phyloP scores from a whole-genome alignment of 2,888 invertebrate species.

The Polia nebulosa region DNA sequence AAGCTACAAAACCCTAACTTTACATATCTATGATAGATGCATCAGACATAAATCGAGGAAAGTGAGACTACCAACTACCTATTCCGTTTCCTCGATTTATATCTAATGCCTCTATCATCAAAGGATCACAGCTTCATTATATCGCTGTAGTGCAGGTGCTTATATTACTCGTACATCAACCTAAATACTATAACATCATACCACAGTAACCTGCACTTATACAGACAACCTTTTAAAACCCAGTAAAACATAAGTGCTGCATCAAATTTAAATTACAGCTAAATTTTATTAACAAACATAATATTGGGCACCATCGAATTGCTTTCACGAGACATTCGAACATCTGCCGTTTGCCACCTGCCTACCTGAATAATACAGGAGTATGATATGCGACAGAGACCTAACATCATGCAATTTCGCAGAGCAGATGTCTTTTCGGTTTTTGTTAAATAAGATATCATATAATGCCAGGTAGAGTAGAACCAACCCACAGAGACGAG shows the following conservation, averaged over 20 bases:
- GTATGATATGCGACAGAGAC: constrained; percentile 23
- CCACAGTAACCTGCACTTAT: not conserved
- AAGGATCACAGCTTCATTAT: no score
- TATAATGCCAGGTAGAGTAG: no score
- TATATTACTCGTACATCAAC: no score
- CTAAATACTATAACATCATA: not conserved
- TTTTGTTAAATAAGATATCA: no score
- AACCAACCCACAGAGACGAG: no score
- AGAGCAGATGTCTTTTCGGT: not conserved
- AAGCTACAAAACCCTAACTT: not conserved
- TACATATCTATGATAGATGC: no score
- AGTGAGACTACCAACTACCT: no score
- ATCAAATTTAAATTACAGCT: constrained; percentile 25
- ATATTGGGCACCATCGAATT: constrained; percentile 46
- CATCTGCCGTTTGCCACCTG: constrained; percentile 71
- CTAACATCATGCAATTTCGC: not conserved
- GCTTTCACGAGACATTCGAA: constrained; percentile 51
- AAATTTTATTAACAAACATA: constrained; percentile 40
- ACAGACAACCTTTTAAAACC: not conserved
- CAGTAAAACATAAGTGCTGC: not conserved
- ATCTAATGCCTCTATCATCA: no score
- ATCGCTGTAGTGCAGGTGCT: not conserved
- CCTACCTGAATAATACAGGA: constrained; percentile 70
- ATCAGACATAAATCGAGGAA: no score
- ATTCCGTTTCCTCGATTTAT: no score